Conservation (phyloP, 2,797 vertebrate genomes). For the Danio choprae region DNA sequence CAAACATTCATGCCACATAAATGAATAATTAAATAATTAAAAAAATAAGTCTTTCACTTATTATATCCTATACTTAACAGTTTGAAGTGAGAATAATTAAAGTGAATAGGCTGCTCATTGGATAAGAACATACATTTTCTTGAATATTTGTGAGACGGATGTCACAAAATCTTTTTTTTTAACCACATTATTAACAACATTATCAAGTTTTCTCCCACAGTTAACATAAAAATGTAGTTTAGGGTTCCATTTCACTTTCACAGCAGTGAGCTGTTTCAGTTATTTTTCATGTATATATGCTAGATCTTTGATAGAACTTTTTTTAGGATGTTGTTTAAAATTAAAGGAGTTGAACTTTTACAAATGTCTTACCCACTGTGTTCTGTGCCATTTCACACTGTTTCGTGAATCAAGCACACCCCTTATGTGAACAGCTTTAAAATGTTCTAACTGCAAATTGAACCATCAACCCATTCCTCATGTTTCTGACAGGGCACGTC, state of each 20-base stretch:
- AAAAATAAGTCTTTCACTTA: too few relatives aligned
- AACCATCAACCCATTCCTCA: constrained; percentile 13
- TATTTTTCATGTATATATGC: neutral
- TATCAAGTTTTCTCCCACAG: too few relatives aligned
- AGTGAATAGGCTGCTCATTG: too few relatives aligned
- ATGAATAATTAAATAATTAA: too few relatives aligned
- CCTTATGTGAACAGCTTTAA: neutral
- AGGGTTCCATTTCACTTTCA: neutral
- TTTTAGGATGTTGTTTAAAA: neutral
- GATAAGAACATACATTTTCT: too few relatives aligned
- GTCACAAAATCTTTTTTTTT: too few relatives aligned
- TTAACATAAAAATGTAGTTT: too few relatives aligned
- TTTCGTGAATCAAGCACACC: neutral
- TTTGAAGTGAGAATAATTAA: too few relatives aligned
- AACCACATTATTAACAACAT: too few relatives aligned
- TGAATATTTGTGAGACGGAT: too few relatives aligned
- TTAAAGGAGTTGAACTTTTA: neutral
- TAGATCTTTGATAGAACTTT: neutral
- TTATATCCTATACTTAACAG: too few relatives aligned
- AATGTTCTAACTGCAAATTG: constrained; percentile 21
- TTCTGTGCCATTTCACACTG: neutral
- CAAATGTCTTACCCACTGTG: neutral
- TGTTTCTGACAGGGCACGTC: constrained; percentile 6
- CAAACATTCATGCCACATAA: too few relatives aligned
- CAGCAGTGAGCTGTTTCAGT: neutral